phyloP scores from a whole-genome alignment of 2,888 invertebrate species.

The Arctia plantaginis region DNA sequence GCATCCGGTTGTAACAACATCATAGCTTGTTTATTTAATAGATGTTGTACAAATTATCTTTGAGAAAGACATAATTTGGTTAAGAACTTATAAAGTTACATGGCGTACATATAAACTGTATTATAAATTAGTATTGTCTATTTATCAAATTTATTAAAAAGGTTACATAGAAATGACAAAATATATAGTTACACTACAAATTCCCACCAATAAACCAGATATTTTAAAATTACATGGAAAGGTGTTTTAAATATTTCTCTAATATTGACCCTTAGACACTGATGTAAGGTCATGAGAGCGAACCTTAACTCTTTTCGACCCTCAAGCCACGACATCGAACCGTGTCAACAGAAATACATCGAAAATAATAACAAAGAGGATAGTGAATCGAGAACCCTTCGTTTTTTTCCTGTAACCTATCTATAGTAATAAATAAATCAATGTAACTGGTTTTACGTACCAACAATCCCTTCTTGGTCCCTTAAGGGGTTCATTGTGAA shows the following conservation, averaged over 20 bases:
- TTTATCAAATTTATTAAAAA: not conserved
- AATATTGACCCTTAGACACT: conserved; percentile 31
- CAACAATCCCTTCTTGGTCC: conserved; percentile 56
- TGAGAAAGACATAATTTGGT: too few relatives aligned
- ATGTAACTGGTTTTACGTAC: conserved; percentile 68
- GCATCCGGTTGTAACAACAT: too few relatives aligned
- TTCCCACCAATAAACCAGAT: not conserved
- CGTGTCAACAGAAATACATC: conserved; percentile 16
- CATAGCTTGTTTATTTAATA: too few relatives aligned
- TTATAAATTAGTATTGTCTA: too few relatives aligned
- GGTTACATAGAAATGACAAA: not conserved
- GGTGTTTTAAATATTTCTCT: conserved; percentile 2
- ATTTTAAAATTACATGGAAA: not conserved
- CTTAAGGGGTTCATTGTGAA: conserved; percentile 50
- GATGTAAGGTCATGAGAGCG: conserved; percentile 45
- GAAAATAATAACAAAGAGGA: conserved; percentile 32
- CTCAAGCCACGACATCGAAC: conserved; percentile 8
- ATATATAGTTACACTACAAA: not conserved
- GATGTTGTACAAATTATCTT: too few relatives aligned
- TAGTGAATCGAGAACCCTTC: conserved; percentile 28
- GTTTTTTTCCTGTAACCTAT: conserved; percentile 58
- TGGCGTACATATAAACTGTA: too few relatives aligned
- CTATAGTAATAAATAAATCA: conserved; percentile 63
- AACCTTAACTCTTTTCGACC: conserved; percentile 12
- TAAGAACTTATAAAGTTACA: conserved; percentile 10